Base-by-base conservation (phyloP, 2,888 invertebrate species). In the Cephus rjabovi region DNA sequence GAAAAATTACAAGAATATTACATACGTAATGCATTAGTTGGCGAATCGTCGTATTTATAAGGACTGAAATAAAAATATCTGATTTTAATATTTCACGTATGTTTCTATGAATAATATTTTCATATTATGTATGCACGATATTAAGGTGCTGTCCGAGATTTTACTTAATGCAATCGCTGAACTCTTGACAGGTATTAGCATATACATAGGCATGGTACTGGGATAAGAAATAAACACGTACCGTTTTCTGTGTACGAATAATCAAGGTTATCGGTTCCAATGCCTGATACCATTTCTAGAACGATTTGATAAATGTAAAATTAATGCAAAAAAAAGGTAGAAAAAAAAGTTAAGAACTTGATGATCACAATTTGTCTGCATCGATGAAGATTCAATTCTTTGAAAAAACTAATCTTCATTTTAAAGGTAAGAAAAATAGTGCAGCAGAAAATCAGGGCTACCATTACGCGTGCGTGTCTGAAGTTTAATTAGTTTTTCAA, bases 401-500 rank as follows among this genome's bases (percentile, higher is more conserved):
- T 56, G 15, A 15, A 23, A 12, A 6, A 9, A 56, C 1, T 23
- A 56, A 56, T 56, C 56, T 15, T 56, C 0, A 23, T 56, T 56
- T 56, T 15, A 40, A 40, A 15, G 1, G 40, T 15, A 40, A 15
- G 23, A 56, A 56, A 23, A 56, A 56, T 23, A 56, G 56, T 56
- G 56, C 56, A 56, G 56, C 0, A 56, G 9, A 23, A 56, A 56
- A 23, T 23, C 23, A 56, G 56, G 23, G 56, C 6, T 56, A 56
- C 56, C 56, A 56, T 56, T 56, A 56, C 71, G 81, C 82, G 86
- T 84, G 82, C 84, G 85, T 83, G 84, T 86, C 86, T 85, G 87
- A 91, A 91, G 90, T 91, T 91, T 91, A 91, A 91, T 91, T 91
- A 91, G 89, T 91, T 91, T 91, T 90, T 89, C 87, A 90, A 89